Evolutionary conservation across 2,113 vertebrate species (phyloP).

Genomic region (Sylvicapra grimmia): DNA sequence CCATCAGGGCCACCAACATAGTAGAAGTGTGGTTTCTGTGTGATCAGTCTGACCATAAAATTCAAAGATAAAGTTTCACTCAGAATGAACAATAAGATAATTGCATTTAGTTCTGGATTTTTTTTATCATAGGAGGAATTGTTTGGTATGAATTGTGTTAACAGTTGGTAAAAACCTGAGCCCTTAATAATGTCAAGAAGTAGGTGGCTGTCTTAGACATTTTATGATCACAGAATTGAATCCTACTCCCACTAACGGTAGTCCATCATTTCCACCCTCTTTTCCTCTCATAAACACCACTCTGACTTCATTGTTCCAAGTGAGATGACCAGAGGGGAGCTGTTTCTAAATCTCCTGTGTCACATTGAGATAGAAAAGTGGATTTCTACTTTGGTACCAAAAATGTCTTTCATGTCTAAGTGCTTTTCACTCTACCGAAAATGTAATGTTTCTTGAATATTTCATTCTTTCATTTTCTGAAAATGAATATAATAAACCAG

Average conservation of each 20-base stretch:
- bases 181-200: not conserved
- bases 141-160: not conserved
- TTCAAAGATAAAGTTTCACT: not conserved
- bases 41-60: not conserved
- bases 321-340: not conserved
- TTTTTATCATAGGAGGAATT: not conserved
- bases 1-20: not conserved
- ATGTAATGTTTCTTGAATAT: not conserved
- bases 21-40: not conserved
- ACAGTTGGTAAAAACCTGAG: not conserved
- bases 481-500: constrained; percentile 28
- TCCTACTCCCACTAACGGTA: not conserved
- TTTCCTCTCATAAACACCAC: not conserved
- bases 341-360: not conserved
- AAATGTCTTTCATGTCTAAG: not conserved
- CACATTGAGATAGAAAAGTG: not conserved
- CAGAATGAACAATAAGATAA: not conserved
- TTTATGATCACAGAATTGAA: constrained; percentile 8
- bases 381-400: not conserved
- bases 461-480: not conserved
- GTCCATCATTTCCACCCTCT: not conserved
- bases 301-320: not conserved
- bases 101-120: not conserved
- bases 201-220: not conserved
- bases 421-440: not conserved